phyloP scores from a whole-genome alignment of 2,888 invertebrate species.

The Nomada goodeniana region DNA sequence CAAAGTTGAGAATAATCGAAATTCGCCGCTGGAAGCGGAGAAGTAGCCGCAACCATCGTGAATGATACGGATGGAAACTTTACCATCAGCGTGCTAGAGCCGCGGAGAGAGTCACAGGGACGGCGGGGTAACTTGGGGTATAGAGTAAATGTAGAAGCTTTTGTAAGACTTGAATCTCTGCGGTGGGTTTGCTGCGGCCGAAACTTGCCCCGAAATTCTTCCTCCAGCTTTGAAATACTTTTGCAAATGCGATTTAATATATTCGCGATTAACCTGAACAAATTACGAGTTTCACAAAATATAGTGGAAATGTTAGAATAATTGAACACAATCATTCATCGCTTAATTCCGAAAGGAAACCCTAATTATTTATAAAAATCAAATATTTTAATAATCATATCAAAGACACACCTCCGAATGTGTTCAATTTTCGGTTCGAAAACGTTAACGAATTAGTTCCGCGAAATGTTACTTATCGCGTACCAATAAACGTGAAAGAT shows the following conservation, averaged over 20 bases:
- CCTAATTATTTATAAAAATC: too few species aligned
- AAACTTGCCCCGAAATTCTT: neutral
- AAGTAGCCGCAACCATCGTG: constrained; percentile 59
- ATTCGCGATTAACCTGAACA: neutral
- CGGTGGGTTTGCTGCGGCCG: neutral
- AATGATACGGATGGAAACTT: constrained; percentile 73
- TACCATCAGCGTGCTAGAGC: constrained; percentile 60
- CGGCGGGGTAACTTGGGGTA: constrained; percentile 31
- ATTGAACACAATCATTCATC: too few species aligned
- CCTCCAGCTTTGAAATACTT: neutral
- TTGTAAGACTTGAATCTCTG: constrained; percentile 51
- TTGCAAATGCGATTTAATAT: neutral
- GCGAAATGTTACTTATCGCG: too few species aligned
- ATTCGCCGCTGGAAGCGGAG: constrained; percentile 62
- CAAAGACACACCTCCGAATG: too few species aligned
- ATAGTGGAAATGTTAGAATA: too few species aligned
- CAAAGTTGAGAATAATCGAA: constrained; percentile 73
- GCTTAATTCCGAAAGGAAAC: too few species aligned
- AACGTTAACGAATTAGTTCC: too few species aligned
- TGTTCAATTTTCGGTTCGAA: too few species aligned
- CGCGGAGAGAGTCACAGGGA: neutral
- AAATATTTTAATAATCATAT: too few species aligned
- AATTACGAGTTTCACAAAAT: too few species aligned
- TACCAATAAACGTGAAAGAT: too few species aligned
- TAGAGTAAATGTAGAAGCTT: constrained; percentile 63